These are phyloP conservation scores for Hapalemur alaotrensis DNA, from an alignment of 2,797 vertebrate genomes.

Conservation along the genomic window DNA sequence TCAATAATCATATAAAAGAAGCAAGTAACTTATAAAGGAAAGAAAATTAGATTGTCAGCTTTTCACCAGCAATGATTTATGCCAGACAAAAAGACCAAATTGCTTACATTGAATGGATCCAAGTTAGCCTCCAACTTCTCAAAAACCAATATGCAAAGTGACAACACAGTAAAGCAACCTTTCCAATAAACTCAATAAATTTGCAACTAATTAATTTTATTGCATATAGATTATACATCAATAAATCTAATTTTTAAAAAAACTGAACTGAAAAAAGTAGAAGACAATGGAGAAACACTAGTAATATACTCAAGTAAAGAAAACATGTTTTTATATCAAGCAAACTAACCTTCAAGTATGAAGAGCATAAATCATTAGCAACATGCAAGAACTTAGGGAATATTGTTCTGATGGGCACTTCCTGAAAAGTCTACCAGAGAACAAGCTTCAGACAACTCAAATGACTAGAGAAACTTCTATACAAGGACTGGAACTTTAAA, in stretches of 20 bases:
- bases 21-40: not conserved
- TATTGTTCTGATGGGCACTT: not conserved
- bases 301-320: not conserved
- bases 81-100: not conserved
- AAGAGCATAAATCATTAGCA: not conserved
- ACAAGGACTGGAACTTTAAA: not conserved
- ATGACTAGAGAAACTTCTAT: not conserved
- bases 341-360: not conserved
- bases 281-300: not conserved
- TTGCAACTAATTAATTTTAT: not conserved
- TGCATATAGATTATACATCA: not conserved
- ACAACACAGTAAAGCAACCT: not conserved
- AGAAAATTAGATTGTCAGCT: not conserved
- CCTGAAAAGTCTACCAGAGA: not conserved
- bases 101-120: not conserved
- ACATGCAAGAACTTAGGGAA: not conserved
- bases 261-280: not conserved
- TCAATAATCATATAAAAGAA: not conserved
- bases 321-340: not conserved
- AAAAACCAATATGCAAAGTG: not conserved
- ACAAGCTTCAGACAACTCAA: not conserved
- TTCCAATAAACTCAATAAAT: not conserved
- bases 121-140: not conserved
- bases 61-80: not conserved
- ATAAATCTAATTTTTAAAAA: not conserved